Conservation (phyloP, 2,888 invertebrate species). For the Elysia crispata region DNA sequence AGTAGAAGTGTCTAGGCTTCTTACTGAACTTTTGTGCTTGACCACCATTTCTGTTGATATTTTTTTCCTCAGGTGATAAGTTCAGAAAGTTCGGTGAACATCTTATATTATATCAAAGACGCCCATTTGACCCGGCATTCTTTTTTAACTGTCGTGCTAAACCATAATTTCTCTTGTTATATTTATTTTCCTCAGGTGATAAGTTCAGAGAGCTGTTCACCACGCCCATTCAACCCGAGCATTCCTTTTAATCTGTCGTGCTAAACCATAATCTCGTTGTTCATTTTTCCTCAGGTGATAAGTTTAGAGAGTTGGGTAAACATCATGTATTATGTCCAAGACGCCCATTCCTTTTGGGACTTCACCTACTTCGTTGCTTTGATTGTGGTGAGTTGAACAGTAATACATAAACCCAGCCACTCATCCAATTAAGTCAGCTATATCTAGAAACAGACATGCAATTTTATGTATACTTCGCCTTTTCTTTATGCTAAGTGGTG, state of each 20-base stretch:
- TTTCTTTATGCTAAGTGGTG: no score
- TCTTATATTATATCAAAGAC: constrained; percentile 99
- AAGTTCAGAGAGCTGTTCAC: constrained; percentile 98
- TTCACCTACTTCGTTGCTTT: constrained; percentile 99
- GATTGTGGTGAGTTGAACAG: constrained; percentile 91
- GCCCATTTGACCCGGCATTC: no score
- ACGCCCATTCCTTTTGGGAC: constrained; percentile 99
- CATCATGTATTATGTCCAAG: constrained; percentile 99
- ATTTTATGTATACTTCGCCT: no score
- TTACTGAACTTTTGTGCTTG: no score
- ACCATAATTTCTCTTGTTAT: background rate
- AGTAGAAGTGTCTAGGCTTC: no score
- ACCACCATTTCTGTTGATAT: constrained; percentile 1
- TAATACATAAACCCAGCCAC: no score
- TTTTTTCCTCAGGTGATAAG: constrained; percentile 91
- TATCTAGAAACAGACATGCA: no score
- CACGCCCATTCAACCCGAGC: constrained; percentile 99
- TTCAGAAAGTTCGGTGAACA: constrained; percentile 99
- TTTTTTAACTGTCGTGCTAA: no score
- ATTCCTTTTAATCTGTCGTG: no score
- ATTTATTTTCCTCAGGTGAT: constrained; percentile 90
- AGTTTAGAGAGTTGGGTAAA: constrained; percentile 99
- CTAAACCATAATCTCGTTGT: constrained; percentile 3
- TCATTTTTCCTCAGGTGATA: constrained; percentile 86
- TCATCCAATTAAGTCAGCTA: no score